These are phyloP conservation scores for Fistularia tabacaria DNA, from an alignment of 2,797 vertebrate genomes.

Conservation along the genomic window DNA sequence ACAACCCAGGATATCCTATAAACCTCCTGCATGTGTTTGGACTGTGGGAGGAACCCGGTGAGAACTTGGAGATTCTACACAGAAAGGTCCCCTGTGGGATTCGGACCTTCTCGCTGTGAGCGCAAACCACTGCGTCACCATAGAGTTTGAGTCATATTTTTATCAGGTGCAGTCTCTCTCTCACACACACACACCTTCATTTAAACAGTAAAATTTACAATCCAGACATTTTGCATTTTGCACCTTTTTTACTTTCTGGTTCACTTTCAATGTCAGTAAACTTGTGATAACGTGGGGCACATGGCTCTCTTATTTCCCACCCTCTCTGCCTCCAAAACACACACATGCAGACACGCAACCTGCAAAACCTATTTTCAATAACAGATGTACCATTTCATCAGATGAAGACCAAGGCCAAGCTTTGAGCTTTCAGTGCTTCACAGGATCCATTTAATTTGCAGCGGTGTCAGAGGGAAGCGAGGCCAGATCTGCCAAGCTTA, in stretches of 20 bases:
- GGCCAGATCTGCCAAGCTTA: constrained; percentile 45
- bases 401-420: constrained; percentile 63
- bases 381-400: constrained; percentile 68
- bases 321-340: background rate
- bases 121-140: too few species aligned
- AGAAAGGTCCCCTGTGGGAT: too few species aligned
- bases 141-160: too few species aligned
- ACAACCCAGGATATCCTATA: too few species aligned
- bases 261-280: constrained; percentile 35
- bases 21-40: too few species aligned
- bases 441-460: constrained; percentile 70
- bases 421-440: constrained; percentile 53
- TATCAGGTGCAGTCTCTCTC: too few species aligned
- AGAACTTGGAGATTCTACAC: too few species aligned
- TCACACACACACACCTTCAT: too few species aligned
- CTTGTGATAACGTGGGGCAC: constrained; percentile 21
- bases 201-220: too few species aligned
- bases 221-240: too few species aligned
- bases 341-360: constrained; percentile 9
- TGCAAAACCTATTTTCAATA: constrained; percentile 54
- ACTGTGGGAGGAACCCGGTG: too few species aligned
- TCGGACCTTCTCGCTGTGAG: too few species aligned
- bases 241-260: constrained; percentile 35
- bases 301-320: constrained; percentile 47
- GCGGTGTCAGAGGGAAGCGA: constrained; percentile 66